Evolutionary conservation across 2,797 vertebrate species (phyloP).

Genomic region (Pipistrellus pipistrellus): DNA sequence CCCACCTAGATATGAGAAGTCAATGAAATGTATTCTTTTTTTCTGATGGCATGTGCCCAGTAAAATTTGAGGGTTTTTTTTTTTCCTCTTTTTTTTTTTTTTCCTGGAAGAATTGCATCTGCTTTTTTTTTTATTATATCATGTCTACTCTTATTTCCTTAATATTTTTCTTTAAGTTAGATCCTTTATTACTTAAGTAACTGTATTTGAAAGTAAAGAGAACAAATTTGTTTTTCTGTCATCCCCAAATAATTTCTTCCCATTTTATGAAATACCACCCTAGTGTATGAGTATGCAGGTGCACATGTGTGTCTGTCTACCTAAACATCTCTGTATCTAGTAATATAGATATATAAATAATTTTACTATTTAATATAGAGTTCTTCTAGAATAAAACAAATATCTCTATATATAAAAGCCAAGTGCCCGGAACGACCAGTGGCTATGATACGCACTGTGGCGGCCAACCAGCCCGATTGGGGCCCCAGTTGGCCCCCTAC

Average conservation of each 20-base stretch:
- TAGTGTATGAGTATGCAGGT: not conserved
- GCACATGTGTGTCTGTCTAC: not conserved
- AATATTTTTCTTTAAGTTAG: not conserved
- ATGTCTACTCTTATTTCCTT: conserved; percentile 8
- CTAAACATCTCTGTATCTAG: not conserved
- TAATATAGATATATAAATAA: not conserved
- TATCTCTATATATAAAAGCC: no score
- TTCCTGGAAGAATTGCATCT: not conserved
- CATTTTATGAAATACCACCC: not conserved
- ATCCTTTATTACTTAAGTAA: conserved; percentile 14
- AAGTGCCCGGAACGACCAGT: no score
- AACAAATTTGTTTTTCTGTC: not conserved
- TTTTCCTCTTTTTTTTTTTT: not conserved
- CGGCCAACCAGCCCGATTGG: no score
- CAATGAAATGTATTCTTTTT: not conserved
- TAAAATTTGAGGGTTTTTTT: not conserved
- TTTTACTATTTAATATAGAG: not conserved
- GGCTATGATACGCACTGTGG: no score
- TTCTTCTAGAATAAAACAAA: conserved; percentile 32
- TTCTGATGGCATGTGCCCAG: not conserved
- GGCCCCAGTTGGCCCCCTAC: no score
- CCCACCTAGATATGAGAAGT: not conserved
- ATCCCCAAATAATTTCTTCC: not conserved
- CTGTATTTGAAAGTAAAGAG: not conserved
- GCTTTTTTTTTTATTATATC: conserved; percentile 48